Conservation (phyloP, 2,888 invertebrate genomes). For the Acronicta psi region DNA sequence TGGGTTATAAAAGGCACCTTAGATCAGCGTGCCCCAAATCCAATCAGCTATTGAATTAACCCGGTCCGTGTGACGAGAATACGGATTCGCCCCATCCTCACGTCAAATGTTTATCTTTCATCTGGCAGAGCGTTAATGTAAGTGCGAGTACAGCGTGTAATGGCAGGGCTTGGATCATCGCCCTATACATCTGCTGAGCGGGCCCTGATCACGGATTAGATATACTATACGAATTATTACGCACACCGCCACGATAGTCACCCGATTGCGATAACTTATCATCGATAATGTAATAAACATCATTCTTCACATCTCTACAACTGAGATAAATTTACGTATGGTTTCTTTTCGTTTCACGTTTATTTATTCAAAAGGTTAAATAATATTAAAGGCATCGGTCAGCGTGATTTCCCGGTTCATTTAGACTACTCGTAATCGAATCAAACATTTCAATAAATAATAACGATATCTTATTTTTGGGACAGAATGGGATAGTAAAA, state of each 20-base stretch:
- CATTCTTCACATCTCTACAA: conserved; percentile 17
- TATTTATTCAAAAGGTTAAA: conserved; percentile 28
- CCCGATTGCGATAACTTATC: conserved; percentile 50
- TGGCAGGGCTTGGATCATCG: conserved; percentile 65
- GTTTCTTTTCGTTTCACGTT: conserved; percentile 9
- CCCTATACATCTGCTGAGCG: conserved; percentile 74
- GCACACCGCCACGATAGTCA: conserved; percentile 42
- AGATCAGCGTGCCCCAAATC: conserved; percentile 86
- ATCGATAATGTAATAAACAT: conserved; percentile 49
- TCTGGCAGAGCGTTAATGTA: conserved; percentile 84
- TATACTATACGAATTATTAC: conserved; percentile 23
- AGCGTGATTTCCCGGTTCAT: conserved; percentile 14
- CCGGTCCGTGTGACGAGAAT: conserved; percentile 87
- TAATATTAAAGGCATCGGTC: conserved; percentile 12
- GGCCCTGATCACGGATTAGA: conserved; percentile 61
- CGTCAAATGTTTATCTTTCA: conserved; percentile 89
- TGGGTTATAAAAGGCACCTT: conserved; percentile 71
- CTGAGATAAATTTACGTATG: conserved; percentile 11
- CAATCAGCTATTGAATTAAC: conserved; percentile 89
- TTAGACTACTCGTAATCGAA: conserved; percentile 27
- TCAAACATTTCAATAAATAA: conserved; percentile 36
- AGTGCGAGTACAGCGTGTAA: conserved; percentile 80
- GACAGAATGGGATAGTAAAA: conserved; percentile 21
- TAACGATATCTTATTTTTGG: conserved; percentile 31
- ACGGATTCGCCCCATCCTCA: conserved; percentile 85